Base-by-base conservation (phyloP, 2,888 invertebrate genomes). In the Bembecia ichneumoniformis region DNA sequence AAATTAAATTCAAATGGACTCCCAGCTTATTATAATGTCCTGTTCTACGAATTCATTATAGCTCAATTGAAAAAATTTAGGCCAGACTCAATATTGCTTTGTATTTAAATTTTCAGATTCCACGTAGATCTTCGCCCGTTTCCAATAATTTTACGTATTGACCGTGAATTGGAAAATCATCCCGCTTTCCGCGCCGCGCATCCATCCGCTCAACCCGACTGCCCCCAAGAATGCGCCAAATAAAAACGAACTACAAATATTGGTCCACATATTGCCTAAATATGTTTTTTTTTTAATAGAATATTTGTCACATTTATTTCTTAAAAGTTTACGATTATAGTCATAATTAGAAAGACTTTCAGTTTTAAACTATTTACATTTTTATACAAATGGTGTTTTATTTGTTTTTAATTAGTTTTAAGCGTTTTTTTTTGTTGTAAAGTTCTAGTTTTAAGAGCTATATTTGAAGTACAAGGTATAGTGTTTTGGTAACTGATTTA, bases 201-300 rank as follows among this genome's bases (percentile, higher is more conserved):
- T 87, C 96, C 97, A 43, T 93, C 93, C 58, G 91, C 91, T 66
- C 98, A 98, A 88, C 97, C 97, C 3, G 99, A 99, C 87, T 96
- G 96, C 76, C 98, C 98, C 44, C 95, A 94, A 5, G 95, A 95
- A 75, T 92, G 92, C 63, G 92, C 93, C 73, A 93, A 94, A 89
- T 92, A 74, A 28, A 28, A 81, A 60, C 49, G 28, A 13, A 51
- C 20, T 11, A 44, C 15, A 4, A 13, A 40, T 40, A 10, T 40
- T 40, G n/a, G 7, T 10, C 11, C 13, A 40, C 40, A 13, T 14
- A 11, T 13, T 40, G n/a, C 40, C 40, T n/a, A 13, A 40, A 11
- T 40, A 13, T 13, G n/a, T 40, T 7, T 40, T 36, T 13, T 40
- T 40, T 40, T 13, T 13, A 35, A 13, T 7, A 1, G 4, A 7